Evolutionary conservation across 2,888 invertebrate genomes (phyloP).

Genomic region (Ceraclea dissimilis): DNA sequence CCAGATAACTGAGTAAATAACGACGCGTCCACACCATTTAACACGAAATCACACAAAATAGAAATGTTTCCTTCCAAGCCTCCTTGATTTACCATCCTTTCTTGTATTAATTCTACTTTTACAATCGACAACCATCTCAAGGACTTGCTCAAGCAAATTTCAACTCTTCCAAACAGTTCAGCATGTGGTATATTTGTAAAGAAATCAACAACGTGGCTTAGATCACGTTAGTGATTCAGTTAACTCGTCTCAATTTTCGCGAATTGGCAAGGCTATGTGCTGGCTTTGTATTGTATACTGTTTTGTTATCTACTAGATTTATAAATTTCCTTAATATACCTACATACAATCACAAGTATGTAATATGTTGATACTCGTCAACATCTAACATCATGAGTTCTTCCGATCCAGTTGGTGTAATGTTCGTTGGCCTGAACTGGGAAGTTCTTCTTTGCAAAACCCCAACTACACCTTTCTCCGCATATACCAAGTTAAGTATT

Average conservation of each 20-base stretch:
- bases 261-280: neutral
- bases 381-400: too few species aligned
- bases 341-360: too few species aligned
- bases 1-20: constrained; percentile 21
- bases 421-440: too few species aligned
- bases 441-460: too few species aligned
- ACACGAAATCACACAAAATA: constrained; percentile 20
- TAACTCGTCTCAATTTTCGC: neutral
- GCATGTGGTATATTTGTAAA: neutral
- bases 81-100: constrained; percentile 11
- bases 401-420: too few species aligned
- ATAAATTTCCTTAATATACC: too few species aligned
- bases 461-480: too few species aligned
- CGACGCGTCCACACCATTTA: constrained; percentile 24
- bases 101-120: neutral
- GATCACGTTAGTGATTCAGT: neutral
- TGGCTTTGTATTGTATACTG: neutral
- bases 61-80: constrained; percentile 16
- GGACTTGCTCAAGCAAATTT: neutral
- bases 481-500: too few species aligned
- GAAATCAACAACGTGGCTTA: neutral
- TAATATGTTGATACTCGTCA: too few species aligned
- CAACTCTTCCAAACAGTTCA: neutral
- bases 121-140: neutral
- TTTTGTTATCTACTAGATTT: neutral